phyloP scores from a whole-genome alignment of 2,113 vertebrate genomes.

The Chloroceryle aenea region DNA sequence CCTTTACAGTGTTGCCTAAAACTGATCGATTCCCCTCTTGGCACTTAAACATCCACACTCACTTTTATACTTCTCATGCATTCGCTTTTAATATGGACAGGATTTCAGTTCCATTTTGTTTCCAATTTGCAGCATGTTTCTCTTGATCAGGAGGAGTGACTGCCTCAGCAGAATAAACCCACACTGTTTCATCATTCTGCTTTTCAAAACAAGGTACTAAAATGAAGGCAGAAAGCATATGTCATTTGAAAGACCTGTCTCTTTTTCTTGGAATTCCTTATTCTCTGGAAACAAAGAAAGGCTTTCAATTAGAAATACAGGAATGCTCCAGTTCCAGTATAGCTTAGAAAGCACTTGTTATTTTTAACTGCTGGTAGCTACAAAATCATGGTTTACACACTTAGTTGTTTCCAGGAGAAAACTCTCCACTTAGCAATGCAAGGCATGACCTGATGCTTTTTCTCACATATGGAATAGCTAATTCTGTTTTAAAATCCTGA shows the following conservation, averaged over 20 bases:
- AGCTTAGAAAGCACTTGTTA: background rate
- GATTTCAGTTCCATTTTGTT: conserved; percentile 9
- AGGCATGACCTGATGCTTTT: background rate
- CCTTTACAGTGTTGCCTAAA: background rate
- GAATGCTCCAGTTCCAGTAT: background rate
- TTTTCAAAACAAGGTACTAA: background rate
- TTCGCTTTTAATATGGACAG: background rate
- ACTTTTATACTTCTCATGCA: background rate
- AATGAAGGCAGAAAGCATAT: background rate
- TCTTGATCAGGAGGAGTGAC: background rate
- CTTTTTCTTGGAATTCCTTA: background rate
- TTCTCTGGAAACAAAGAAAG: background rate
- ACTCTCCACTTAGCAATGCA: background rate
- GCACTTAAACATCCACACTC: background rate
- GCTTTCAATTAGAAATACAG: background rate
- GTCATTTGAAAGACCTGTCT: background rate
- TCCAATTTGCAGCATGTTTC: background rate
- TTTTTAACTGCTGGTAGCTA: conserved; percentile 32
- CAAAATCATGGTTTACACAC: conserved; percentile 16
- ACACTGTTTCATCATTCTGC: background rate
- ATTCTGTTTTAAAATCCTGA: background rate
- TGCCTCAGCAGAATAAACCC: background rate
- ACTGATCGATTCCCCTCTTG: background rate
- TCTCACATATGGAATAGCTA: background rate
- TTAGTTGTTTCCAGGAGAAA: background rate